These are phyloP conservation scores for Dyspetes luteomarginatus DNA, from an alignment of 2,888 invertebrate genomes.

Conservation along the genomic window DNA sequence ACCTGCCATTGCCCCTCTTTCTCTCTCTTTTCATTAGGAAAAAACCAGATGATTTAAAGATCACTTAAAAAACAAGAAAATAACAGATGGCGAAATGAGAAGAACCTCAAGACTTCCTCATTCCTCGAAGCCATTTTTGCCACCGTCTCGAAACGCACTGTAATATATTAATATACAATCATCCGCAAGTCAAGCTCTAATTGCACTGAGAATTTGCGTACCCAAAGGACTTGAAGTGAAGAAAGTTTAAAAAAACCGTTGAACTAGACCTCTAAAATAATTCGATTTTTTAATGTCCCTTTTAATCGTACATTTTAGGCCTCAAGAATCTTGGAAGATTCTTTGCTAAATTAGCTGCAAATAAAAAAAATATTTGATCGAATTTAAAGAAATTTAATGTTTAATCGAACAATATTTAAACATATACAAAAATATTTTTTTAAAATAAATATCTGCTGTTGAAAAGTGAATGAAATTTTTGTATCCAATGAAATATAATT, in stretches of 20 bases:
- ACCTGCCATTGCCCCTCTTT: not conserved
- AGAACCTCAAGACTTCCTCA: conserved; percentile 41
- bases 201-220: conserved; percentile 29
- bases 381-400: not conserved
- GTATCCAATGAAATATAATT: too few relatives aligned
- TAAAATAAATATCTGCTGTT: too few relatives aligned
- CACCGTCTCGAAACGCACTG: conserved; percentile 31
- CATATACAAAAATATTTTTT: too few relatives aligned
- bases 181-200: conserved; percentile 28
- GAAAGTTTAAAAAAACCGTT: conserved; percentile 38
- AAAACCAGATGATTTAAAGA: conserved; percentile 23
- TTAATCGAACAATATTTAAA: not conserved
- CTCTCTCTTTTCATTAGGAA: conserved; percentile 10
- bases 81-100: not conserved
- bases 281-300: not conserved
- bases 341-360: too few relatives aligned
- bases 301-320: not conserved
- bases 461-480: too few relatives aligned
- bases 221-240: conserved; percentile 4
- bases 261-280: conserved; percentile 25
- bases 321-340: too few relatives aligned
- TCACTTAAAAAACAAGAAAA: conserved; percentile 12
- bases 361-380: not conserved
- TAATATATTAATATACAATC: conserved; percentile 32
- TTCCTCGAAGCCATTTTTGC: conserved; percentile 24